Base-by-base conservation (phyloP, 1,140 invertebrate species). In the Drosophila tristis region DNA sequence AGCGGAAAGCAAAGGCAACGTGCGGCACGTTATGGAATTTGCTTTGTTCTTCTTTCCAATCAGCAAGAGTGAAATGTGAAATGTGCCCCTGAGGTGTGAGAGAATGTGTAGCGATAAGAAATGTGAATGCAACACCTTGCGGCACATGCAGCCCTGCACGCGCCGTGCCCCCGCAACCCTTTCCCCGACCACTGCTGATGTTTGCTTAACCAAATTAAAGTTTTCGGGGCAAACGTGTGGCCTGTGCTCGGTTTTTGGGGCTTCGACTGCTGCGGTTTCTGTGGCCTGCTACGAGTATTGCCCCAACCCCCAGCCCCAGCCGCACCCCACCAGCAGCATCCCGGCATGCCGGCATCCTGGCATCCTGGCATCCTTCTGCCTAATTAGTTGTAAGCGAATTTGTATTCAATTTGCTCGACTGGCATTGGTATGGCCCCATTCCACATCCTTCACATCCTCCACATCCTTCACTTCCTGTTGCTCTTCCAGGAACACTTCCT, bases 351-450 rank as follows among this genome's bases (percentile, higher is more conserved):
- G 16, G 20, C 23, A 5, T 29, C 5, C 26, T 29, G 26, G 35
- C 35, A 11, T 35, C 31, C 3, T 35, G 4, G 35, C 11, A 39
- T 13, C 59, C 62, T 72, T 76, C 63, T 70, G 77, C 63, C 74
- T 86, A 86, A 86, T 86, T 86, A 86, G 78, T 87, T 87, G 74
- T 81, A 87, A 86, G 78, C 70, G 78, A 81, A 87, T 86, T 86
- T 86, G 74, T 86, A 86, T 86, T 86, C 81, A 86, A 86, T 86
- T 86, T 87, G 74, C 56, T 47, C 29, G 42, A 39, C 75, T 57
- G 26, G 42, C 9, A 31, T 51, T 47, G 42, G 23, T 16, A 63
- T 29, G 45, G 20, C 1, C 56, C 45, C 44, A 56, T 26, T 20
- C 23, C 23, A 23, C 1, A 23, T 0, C 2, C n/a, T n/a, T n/a